Evolutionary conservation across 1,140 invertebrate genomes (phyloP), one percentile per base, ranked within the genome.

Genomic region (Polypedilum pembai): DNA sequence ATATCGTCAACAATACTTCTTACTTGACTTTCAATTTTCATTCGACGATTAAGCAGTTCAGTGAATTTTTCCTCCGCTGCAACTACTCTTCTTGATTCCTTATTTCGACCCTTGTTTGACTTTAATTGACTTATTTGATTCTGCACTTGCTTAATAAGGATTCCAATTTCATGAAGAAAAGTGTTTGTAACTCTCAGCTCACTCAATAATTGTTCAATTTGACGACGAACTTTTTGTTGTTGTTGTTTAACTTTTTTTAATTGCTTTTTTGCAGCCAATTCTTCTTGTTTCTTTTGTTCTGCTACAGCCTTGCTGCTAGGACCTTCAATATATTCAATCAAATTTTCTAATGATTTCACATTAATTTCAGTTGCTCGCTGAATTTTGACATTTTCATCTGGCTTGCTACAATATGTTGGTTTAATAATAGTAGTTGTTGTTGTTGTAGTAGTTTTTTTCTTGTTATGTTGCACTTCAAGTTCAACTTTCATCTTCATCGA

Each of bases 121-220:
- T 69, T 69, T 18, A 69, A 69, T 69, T 69, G 65, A 41, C 40
- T 45, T 15, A 66, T 40, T 74, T 74, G 74, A 18, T 66, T 65
- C 21, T 74, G 74, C 12, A 18, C 24, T 18, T 69, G 65, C 20
- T 69, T 69, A 18, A 69, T 18, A 0, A 18, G n/a, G 20, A 69
- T 21, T n/a, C 8, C 18, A 8, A 69, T 18, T 21, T 18, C 20
- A 8, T 69, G 65, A 4, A 69, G 20, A 20, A 18, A n/a, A 69
- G 1, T 8, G 18, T 69, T 69, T 5, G 18, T 8, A 1, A 4
- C 17, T 69, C 18, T 69, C 3, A 69, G 65, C 15, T 10, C 65
- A 18, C 18, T 18, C 7, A 69, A 21, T 69, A 18, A 8, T 18
- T 69, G 65, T 18, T 69, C 65, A 21, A 69, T 69, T 69, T 69